Evolutionary conservation across 1,140 invertebrate genomes (phyloP), one percentile per base, ranked within the genome.

Genomic region (Nebria ingens): DNA sequence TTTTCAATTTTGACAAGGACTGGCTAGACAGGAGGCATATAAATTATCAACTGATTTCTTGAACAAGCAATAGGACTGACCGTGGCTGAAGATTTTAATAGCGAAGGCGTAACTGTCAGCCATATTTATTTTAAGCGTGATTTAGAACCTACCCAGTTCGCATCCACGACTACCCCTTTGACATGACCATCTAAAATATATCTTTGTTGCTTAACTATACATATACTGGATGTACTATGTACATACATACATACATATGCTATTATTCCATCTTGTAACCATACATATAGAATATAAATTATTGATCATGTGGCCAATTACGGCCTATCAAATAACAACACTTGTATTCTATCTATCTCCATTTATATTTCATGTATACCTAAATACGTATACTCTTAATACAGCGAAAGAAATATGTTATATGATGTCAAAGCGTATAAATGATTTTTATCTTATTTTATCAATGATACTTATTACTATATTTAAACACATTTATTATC

Each of bases 51-150:
- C 53, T 60, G 59, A 60, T 60, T 60, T 60, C 59, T 60, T 22
- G 34, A 58, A 60, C 56, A 60, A 57, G 53, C 42, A 58, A 52
- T 57, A 57, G 59, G 59, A 58, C 53, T 60, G 45, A 56, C 59
- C 40, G 40, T 38, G 25, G 42, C 19, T 17, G 52, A 49, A 45
- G 40, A 34, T 56, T 61, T 63, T 59, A 63, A 61, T 59, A 54
- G 60, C 60, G 21, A 45, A 60, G 61, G 61, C 59, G 61, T 63
- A 63, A 63, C 61, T 63, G 61, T 59, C 58, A 59, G 57, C 55
- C 19, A 58, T 63, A 63, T 63, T 63, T 63, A 61, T 63, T 63
- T 61, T 45, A 45, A 17, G 17, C 6, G 17, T 45, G 40, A 45
- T 45, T 45, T 45, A 45, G 40, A 45, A 45, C 40, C 40, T 45